These are phyloP conservation scores for Acanthis flammea DNA, from an alignment of 2,797 vertebrate species.

Conservation along the genomic window DNA sequence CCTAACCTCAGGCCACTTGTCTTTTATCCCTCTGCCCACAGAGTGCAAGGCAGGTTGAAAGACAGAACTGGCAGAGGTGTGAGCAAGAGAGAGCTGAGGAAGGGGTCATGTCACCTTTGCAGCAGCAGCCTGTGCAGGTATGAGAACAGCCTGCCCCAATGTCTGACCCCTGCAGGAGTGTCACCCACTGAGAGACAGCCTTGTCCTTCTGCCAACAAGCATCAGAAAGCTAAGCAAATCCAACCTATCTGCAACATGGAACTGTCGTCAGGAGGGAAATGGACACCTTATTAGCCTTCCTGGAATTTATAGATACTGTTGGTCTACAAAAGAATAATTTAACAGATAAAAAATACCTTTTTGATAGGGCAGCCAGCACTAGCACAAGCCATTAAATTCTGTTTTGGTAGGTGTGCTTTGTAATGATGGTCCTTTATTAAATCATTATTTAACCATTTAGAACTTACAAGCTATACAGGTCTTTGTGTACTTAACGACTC, in stretches of 20 bases:
- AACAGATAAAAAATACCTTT: not conserved
- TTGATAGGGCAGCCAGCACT: not conserved
- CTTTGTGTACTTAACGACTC: not conserved
- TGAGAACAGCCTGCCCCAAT: not conserved
- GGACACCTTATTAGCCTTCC: not conserved
- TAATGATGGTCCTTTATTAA: not conserved
- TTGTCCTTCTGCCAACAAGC: not conserved
- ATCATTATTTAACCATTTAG: not conserved
- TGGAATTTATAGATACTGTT: not conserved
- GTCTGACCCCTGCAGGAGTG: not conserved
- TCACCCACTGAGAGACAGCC: not conserved
- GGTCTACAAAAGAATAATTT: not conserved
- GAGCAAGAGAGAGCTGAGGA: not conserved
- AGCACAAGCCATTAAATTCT: not conserved
- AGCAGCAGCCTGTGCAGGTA: rapidly evolving
- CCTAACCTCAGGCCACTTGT: not conserved
- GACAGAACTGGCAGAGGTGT: not conserved
- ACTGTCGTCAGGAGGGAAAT: not conserved
- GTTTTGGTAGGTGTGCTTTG: not conserved
- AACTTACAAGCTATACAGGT: rapidly evolving
- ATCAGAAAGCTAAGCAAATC: not conserved
- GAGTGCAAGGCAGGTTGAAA: not conserved
- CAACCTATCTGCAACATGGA: not conserved
- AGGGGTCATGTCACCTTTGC: not conserved
- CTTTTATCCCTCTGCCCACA: not conserved